Base-by-base conservation (phyloP, 53 echinoderm and acorn worm genomes). In the Glandiceps talaboti region DNA sequence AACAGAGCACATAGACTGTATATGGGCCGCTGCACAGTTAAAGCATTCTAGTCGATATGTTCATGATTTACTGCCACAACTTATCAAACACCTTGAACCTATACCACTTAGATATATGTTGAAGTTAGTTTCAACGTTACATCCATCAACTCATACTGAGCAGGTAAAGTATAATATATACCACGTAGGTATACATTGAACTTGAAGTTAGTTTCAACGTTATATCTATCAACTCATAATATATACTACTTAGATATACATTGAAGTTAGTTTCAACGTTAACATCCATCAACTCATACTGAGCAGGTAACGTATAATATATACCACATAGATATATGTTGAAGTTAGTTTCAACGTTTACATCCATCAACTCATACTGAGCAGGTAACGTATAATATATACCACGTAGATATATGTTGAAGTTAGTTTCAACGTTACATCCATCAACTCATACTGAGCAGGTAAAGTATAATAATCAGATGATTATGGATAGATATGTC, bases 31-130 rank as follows among this genome's bases (percentile, higher is more conserved):
- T 30, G 88, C 93, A 0, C 90, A 93, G 80, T 88, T 92, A n/a
- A 93, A 93, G 75, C 93, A 93, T 74, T 88, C 90, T 25, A 88
- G 93, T 79, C 93, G 93, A 82, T 93, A 93, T 73, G 90, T 93
- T 26, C 90, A 93, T 31, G 93, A 93, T 75, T 85, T 93, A 29
- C 88, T 93, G 76, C 93, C 93, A 14, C 90, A 93, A 77, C 88
- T 93, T 1, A 90, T 90, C 80, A 93, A 93, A 78, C 88, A 93
- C 75, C 80, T 93, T 1, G 93, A 93, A 76, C 85, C 93, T 14
- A 83, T 83, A 29, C 88, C 90, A 1, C 86, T 93, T 33, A 86
- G 90, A n/a, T 89, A 93, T 33, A 85, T 93, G 73, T 84, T 90
- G 83, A 90, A 93, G 77, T 85, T 90, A 30, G 93, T 93, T 10